A percentile compares a stretch with the other conserved stretches of the same genome.
Evolutionary conservation across 2,797 vertebrate species (phyloP).

Genomic region (Notamacropus eugenii): DNA sequence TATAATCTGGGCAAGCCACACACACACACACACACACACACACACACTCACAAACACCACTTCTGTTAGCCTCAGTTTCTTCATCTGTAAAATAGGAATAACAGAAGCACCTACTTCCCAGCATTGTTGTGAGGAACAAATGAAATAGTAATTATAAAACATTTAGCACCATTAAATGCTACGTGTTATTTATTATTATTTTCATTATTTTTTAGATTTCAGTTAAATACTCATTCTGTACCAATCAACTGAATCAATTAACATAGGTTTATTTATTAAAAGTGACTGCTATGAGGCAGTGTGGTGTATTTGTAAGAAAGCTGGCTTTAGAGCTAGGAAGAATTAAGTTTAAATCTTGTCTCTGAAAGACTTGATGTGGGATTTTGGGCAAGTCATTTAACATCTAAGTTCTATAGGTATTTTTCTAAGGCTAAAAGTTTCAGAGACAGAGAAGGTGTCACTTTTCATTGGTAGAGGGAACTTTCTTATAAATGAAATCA

Average conservation of each 20-base stretch:
- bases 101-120: not conserved
- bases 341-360: not conserved
- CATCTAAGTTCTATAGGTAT: not conserved
- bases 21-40: too few relatives aligned
- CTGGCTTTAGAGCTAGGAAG: not conserved
- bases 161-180: not conserved
- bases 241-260: not conserved
- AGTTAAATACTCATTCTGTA: not conserved
- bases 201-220: not conserved
- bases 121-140: not conserved
- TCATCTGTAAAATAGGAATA: not conserved
- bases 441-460: not conserved
- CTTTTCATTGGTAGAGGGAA: not conserved
- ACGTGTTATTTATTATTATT: not conserved
- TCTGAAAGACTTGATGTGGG: not conserved
- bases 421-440: not conserved
- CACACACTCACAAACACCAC: too few relatives aligned
- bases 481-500: not conserved
- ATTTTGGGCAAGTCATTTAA: not conserved
- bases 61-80: not conserved
- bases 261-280: not conserved
- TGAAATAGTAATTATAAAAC: not conserved
- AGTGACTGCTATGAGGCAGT: not conserved
- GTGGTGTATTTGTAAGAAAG: not conserved
- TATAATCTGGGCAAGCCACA: not conserved